Evolutionary conservation across 2,797 vertebrate species (phyloP), one percentile per base, ranked within the genome.

Genomic region (Cygnus olor): DNA sequence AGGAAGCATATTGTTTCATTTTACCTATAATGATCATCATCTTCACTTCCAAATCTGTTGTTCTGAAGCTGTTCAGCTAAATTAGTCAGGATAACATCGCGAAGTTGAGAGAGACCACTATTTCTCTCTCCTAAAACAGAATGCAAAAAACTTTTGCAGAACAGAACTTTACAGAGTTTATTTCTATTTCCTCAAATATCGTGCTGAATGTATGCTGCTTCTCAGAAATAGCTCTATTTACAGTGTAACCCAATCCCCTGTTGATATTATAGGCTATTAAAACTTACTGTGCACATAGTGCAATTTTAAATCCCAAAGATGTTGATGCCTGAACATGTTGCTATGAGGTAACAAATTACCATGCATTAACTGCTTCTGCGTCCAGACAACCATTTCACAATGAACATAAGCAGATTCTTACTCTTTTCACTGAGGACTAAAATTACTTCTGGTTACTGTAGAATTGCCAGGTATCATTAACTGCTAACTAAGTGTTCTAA

Each of bases 1-100:
- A 24, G 22, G 14, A 5, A 57, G 30, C 22, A 22, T 8, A 38
- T 8, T 34, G 10, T 14, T 51, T 9, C 3, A 19, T 51, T 90
- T 97, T 97, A 99, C 99, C 99, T 99, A 97, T 99, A 99, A 96
- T 99, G 99, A 90, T 99, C 99, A 66, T 99, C 99, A 57, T 99
- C 99, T 95, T 99, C 99, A 90, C 99, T 99, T 53, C 99, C 99
- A 97, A 99, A 99, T 93, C 99, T 98, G 96, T 99, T 99, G 97
- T 99, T 99, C 97, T 99, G 99, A 83, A 99, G 98, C 88, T 99
- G 99, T 77, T 99, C 99, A 9, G 99, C 98, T 80, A 99, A 95
- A 90, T 98, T 99, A 89, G 98, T 99, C 61, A 99, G 98, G 96
- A 99, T 99, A 80, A 99, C 99, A 34, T 99, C 99, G 7, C 99